A percentile compares a stretch with the other conserved stretches of the same genome.
Evolutionary conservation across 2,888 invertebrate species (phyloP).

Genomic region (Tiliacea citrago): DNA sequence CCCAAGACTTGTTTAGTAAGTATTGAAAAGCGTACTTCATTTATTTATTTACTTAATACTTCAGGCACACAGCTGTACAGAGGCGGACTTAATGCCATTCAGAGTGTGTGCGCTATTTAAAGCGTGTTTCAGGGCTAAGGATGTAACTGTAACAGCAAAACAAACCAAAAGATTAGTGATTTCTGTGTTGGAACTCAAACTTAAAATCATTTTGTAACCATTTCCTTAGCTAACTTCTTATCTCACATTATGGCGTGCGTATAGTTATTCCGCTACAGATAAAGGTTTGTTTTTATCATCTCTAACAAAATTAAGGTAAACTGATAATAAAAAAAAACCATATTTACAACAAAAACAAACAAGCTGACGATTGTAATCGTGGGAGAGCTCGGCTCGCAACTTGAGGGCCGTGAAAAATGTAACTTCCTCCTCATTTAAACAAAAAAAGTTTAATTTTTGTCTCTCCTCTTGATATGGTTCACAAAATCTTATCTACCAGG

Average conservation of each 20-base stretch:
- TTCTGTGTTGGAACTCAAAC: neutral
- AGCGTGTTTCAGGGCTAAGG: neutral
- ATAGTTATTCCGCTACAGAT: conserved; percentile 20
- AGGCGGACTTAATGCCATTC: no score
- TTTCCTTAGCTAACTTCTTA: neutral
- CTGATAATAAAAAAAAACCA: conserved; percentile 40
- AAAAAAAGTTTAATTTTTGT: neutral
- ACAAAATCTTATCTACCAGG: neutral
- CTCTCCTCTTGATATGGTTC: conserved; percentile 2
- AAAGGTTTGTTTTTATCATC: conserved; percentile 19
- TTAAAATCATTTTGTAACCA: neutral
- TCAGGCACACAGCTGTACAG: no score
- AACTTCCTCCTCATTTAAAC: conserved; percentile 8
- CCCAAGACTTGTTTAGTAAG: neutral
- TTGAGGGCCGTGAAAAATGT: conserved; percentile 24
- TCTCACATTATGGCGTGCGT: neutral
- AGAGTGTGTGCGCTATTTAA: no score
- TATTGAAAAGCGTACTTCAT: neutral
- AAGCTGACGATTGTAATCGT: conserved; percentile 26
- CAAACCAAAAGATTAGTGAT: neutral
- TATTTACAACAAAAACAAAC: conserved; percentile 35
- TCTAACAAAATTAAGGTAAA: conserved; percentile 35
- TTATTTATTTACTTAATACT: no score
- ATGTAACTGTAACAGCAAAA: no score
- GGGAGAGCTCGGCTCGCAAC: conserved; percentile 16